Percentiles rank a stretch among this genome's conserved stretches.
Conservation (phyloP, 2,797 vertebrate genomes). For the Silurus aristotelis region DNA sequence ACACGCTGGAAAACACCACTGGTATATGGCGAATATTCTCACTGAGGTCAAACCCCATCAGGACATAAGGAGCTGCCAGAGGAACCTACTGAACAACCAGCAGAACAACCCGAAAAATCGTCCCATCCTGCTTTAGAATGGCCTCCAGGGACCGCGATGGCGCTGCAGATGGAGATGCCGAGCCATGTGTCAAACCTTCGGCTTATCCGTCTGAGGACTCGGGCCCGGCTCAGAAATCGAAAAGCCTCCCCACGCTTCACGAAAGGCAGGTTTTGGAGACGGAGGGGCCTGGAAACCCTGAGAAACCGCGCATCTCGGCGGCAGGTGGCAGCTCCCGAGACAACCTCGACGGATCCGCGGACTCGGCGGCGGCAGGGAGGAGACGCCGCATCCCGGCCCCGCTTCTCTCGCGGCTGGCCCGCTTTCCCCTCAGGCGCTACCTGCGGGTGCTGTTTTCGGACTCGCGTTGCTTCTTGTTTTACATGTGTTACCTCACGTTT, state of each 20-base stretch:
- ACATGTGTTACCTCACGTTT: constrained; percentile 97
- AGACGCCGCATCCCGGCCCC: constrained; percentile 49
- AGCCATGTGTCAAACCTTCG: constrained; percentile 59
- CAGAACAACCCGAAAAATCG: too few species aligned
- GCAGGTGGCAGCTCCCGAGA: constrained; percentile 46
- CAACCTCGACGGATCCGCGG: constrained; percentile 56
- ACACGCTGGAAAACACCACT: neutral
- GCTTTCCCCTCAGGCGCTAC: constrained; percentile 74
- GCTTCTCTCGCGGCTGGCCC: constrained; percentile 58
- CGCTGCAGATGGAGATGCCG: constrained; percentile 63
- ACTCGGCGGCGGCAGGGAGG: constrained; percentile 43
- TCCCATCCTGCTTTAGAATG: constrained; percentile 59
- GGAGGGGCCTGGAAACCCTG: constrained; percentile 30
- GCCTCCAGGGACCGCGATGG: constrained; percentile 65
- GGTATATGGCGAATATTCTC: neutral
- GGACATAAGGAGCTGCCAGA: neutral
- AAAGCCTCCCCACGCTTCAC: constrained; percentile 79
- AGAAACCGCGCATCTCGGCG: constrained; percentile 21
- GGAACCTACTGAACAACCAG: neutral
- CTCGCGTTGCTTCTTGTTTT: constrained; percentile 92
- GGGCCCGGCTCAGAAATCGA: constrained; percentile 68
- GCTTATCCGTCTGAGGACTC: constrained; percentile 68
- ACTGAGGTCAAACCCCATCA: neutral
- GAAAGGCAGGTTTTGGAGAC: constrained; percentile 58
- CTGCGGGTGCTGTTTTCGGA: constrained; percentile 80